Percentiles rank a stretch among this genome's conserved stretches.
phyloP scores from a whole-genome alignment of 2,797 vertebrate species.

The Odontamblyopus rebecca region DNA sequence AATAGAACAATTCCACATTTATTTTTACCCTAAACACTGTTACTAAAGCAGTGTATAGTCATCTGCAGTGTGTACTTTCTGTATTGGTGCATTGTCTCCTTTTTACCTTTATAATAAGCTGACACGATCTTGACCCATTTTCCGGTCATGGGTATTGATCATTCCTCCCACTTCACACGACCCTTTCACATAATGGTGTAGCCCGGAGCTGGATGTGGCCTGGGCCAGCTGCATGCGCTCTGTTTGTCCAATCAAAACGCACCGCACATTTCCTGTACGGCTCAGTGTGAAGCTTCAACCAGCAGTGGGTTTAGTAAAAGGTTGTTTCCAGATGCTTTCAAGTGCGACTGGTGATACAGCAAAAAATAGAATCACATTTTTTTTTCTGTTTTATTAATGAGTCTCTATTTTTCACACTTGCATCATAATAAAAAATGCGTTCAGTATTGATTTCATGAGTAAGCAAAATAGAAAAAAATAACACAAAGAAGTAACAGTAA shows the following conservation, averaged over 20 bases:
- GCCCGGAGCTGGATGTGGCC: constrained; percentile 42
- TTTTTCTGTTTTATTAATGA: no score
- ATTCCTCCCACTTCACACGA: constrained; percentile 50
- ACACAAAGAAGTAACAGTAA: no score
- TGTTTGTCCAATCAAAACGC: constrained; percentile 79
- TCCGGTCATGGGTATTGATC: constrained; percentile 66
- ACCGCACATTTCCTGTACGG: constrained; percentile 58
- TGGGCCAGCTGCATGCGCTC: constrained; percentile 47
- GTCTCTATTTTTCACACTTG: no score
- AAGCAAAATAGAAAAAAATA: no score
- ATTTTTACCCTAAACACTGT: background rate
- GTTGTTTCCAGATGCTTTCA: constrained; percentile 47
- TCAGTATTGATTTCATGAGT: no score
- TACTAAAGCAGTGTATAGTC: background rate
- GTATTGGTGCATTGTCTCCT: constrained; percentile 8
- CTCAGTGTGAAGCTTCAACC: constrained; percentile 52
- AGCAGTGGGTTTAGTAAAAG: constrained; percentile 59
- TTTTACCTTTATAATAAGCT: constrained; percentile 28
- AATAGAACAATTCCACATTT: no score
- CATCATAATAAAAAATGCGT: no score
- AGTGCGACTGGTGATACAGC: background rate
- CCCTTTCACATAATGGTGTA: constrained; percentile 33
- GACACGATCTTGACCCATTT: constrained; percentile 64
- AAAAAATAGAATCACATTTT: no score
- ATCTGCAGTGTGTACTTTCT: background rate